phyloP scores from a whole-genome alignment of 1,140 invertebrate species.

The Polypedilum vanderplanki region DNA sequence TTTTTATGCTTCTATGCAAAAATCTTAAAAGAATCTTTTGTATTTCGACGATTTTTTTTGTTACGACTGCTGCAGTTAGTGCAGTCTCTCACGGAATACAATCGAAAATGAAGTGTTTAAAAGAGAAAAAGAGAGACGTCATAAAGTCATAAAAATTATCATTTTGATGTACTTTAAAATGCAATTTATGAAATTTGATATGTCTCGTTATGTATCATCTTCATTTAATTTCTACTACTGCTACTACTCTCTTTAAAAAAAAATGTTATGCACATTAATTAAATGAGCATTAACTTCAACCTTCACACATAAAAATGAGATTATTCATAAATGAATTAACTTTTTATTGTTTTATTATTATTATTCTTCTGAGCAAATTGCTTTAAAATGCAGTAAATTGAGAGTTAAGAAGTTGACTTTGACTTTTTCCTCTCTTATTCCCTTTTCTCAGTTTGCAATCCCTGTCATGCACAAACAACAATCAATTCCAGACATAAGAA shows the following conservation, averaged over 20 bases:
- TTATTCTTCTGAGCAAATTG: background rate
- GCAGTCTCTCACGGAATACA: background rate
- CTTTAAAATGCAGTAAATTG: background rate
- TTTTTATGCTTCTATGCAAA: background rate
- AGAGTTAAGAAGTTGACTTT: background rate
- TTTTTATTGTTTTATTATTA: slow-evolving; percentile 15
- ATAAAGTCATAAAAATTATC: slow-evolving; percentile 24
- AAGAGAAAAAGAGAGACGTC: background rate
- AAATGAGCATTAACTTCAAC: slow-evolving; percentile 18
- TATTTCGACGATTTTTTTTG: too few relatives aligned
- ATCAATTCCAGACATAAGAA: too few relatives aligned
- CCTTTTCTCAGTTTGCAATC: too few relatives aligned
- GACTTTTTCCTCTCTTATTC: too few relatives aligned
- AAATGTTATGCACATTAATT: slow-evolving; percentile 11
- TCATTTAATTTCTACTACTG: background rate
- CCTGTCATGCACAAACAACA: too few relatives aligned
- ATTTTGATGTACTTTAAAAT: background rate
- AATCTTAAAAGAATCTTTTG: too few relatives aligned
- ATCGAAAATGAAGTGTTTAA: slow-evolving; percentile 15
- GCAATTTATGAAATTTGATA: slow-evolving; percentile 2
- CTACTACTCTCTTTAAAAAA: background rate
- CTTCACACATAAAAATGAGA: slow-evolving; percentile 5
- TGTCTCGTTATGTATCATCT: background rate
- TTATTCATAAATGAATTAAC: slow-evolving; percentile 20
- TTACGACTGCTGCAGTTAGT: too few relatives aligned